Evolutionary conservation across 2,797 vertebrate species (phyloP).

Genomic region (Pitangus sulphuratus): DNA sequence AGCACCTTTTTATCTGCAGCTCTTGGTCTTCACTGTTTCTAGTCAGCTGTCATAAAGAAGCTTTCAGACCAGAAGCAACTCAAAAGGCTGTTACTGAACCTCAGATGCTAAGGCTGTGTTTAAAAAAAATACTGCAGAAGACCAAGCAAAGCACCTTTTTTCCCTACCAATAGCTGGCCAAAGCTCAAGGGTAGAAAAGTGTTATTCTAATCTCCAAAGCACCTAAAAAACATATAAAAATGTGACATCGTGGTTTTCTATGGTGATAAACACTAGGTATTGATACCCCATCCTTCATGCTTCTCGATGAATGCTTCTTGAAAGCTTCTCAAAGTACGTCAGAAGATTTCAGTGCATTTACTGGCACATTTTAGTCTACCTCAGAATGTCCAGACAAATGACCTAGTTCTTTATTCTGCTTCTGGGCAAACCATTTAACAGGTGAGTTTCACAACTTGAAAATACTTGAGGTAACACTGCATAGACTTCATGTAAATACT

Average conservation of each 20-base stretch:
- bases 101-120: neutral
- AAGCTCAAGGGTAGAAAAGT: neutral
- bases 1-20: neutral
- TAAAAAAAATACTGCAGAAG: neutral
- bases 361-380: neutral
- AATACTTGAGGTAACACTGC: neutral
- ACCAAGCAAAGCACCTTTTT: neutral
- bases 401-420: neutral
- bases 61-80: neutral
- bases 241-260: fast-evolving
- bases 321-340: neutral
- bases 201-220: neutral
- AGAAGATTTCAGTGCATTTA: neutral
- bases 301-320: neutral
- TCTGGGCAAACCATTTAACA: neutral
- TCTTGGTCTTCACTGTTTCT: neutral
- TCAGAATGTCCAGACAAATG: neutral
- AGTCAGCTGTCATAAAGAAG: neutral
- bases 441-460: neutral
- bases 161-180: neutral
- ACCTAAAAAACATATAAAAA: neutral
- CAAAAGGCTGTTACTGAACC: neutral
- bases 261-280: neutral
- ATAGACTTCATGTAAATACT: neutral
- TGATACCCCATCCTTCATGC: neutral